phyloP scores from a whole-genome alignment of 2,113 vertebrate species.

The Crocuta crocuta region DNA sequence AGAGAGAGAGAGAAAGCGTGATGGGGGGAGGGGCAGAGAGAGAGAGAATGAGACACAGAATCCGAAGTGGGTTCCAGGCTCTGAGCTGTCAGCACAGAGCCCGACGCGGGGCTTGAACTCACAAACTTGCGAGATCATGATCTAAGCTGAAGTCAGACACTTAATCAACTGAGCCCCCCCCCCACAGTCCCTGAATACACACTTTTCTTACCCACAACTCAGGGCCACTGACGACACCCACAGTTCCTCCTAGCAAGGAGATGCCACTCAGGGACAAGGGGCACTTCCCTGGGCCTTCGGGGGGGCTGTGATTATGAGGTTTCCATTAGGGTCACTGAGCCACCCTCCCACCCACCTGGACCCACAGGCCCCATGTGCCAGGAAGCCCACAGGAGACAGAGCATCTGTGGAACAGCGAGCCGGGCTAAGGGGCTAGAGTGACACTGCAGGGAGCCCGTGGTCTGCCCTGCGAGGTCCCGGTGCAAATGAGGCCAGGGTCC shows the following conservation, averaged over 20 bases:
- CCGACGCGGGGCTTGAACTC: no score
- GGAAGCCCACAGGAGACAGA: not conserved
- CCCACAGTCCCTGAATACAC: not conserved
- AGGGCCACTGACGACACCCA: not conserved
- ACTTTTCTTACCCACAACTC: constrained; percentile 3
- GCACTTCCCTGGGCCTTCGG: not conserved
- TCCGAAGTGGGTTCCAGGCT: no score
- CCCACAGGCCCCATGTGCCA: not conserved
- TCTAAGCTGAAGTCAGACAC: no score
- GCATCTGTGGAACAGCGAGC: not conserved
- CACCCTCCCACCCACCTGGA: not conserved
- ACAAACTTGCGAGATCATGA: no score
- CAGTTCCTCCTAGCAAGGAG: not conserved
- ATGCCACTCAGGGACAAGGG: not conserved
- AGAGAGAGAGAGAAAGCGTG: no score
- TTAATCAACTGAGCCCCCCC: no score
- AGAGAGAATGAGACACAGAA: no score
- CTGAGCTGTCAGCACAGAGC: no score
- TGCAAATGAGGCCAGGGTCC: rapidly evolving
- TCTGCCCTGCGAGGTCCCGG: not conserved
- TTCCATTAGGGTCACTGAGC: not conserved
- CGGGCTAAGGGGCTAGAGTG: not conserved
- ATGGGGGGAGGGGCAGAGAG: no score
- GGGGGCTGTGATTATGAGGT: not conserved
- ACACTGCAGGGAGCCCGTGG: rapidly evolving